Evolutionary conservation across 2,888 invertebrate species (phyloP), one percentile per base, ranked within the genome.

Genomic region (Thalpophila matura): DNA sequence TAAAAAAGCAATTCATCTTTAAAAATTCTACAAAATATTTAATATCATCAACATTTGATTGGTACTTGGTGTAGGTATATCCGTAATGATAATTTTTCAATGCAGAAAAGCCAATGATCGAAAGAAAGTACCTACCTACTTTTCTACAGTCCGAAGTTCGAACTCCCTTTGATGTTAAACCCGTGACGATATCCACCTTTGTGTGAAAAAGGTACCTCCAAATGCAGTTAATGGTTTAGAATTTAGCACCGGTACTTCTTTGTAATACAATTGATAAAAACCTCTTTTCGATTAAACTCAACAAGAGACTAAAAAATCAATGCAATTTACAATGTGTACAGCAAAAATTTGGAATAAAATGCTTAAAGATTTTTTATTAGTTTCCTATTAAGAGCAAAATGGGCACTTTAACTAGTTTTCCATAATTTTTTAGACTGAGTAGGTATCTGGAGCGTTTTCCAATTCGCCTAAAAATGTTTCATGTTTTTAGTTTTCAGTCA

Each of bases 211-310:
- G 40, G 35, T 51, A 59, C 26, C 20, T 51, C 2, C 14, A 4
- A 10, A 18, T 37, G 31, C 59, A 51, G 68, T 51, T 37, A 47
- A 0, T 9, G 4, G 14, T 40, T 18, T 40, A 51, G 29, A 50
- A 56, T n/a, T 6, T 20, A 26, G n/a, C n/a, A n/a, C 37, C 59
- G 45, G 38, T 35, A 49, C 24, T 47, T 33, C n/a, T 31, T 51
- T 51, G 46, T 74, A 14, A 33, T 1, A 38, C 42, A 38, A 68
- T 24, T 20, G 26, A 57, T 58, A 65, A 74, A 76, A 74, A 74
- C 60, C 6, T 18, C 18, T 33, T 53, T 59, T 71, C 72, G 33
- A 76, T 76, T 71, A 51, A 43, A 35, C 7, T 10, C 16, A n/a
- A 74, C 49, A 70, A 56, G 20, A 49, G 35, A 33, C 33, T 18